These are phyloP conservation scores for Masnerella sp. DNA, from an alignment of 2,888 invertebrate species.

Conservation along the genomic window DNA sequence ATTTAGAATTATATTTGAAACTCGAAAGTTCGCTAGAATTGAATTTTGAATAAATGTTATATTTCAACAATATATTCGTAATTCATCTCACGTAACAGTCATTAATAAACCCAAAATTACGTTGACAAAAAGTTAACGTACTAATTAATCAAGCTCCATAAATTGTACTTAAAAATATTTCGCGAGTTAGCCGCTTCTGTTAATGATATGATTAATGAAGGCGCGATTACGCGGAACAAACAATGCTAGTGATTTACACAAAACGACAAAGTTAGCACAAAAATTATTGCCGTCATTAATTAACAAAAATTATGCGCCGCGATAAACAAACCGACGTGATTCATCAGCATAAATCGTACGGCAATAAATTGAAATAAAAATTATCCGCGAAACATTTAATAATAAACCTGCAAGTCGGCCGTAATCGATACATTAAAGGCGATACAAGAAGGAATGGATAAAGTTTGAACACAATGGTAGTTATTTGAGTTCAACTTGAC, in stretches of 20 bases:
- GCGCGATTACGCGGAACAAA: constrained; percentile 25
- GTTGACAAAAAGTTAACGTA: constrained; percentile 13
- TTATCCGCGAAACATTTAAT: constrained; percentile 17
- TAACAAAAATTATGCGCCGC: constrained; percentile 38
- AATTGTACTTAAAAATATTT: constrained; percentile 32
- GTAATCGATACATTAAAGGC: constrained; percentile 43
- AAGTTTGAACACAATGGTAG: constrained; percentile 42
- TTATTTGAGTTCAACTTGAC: constrained; percentile 45
- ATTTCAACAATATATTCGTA: constrained; percentile 12
- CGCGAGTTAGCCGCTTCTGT: constrained; percentile 13
- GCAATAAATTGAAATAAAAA: constrained; percentile 17
- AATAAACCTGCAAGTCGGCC: constrained; percentile 20
- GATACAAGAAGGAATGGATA: constrained; percentile 30
- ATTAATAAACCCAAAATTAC: constrained; percentile 28
- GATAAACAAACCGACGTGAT: constrained; percentile 15
- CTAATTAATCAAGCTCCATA: constrained; percentile 30
- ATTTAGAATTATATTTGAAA: too few relatives aligned
- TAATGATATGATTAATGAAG: constrained; percentile 45
- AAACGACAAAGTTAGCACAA: constrained; percentile 25
- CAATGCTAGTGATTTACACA: constrained; percentile 32
- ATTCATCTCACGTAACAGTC: constrained; percentile 1
- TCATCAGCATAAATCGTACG: constrained; percentile 19
- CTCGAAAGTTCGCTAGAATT: too few relatives aligned
- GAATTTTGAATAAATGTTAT: too few relatives aligned
- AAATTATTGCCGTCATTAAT: constrained; percentile 41